Evolutionary conservation across 1,140 invertebrate species (phyloP).

Genomic region (Probaryconus sp.): DNA sequence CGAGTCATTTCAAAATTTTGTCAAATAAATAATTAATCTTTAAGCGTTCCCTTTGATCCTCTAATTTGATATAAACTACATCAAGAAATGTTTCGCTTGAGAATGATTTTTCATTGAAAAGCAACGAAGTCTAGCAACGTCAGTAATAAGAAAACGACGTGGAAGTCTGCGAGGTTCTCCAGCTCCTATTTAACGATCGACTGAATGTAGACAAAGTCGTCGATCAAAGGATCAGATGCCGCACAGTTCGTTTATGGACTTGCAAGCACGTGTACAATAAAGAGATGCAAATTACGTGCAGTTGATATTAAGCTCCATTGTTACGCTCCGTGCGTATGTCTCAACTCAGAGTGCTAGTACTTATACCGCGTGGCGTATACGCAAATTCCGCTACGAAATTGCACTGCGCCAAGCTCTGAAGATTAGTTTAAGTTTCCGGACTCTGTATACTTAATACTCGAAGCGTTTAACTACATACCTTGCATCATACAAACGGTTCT

Average conservation of each 20-base stretch:
- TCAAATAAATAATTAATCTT: too few species aligned
- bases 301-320: slow-evolving; percentile 58
- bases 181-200: slow-evolving; percentile 25
- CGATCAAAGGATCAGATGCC: slow-evolving; percentile 37
- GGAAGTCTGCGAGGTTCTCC: too few species aligned
- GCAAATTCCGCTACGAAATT: slow-evolving; percentile 44
- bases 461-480: slow-evolving; percentile 34
- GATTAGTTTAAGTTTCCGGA: slow-evolving; percentile 56
- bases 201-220: slow-evolving; percentile 39
- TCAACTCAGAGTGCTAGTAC: slow-evolving; percentile 44
- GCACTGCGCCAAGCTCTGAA: slow-evolving; percentile 22
- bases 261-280: slow-evolving; percentile 32
- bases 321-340: slow-evolving; percentile 37
- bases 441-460: slow-evolving; percentile 45
- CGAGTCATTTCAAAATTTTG: too few species aligned
- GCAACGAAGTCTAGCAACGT: too few species aligned
- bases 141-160: too few species aligned
- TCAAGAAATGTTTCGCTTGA: too few species aligned
- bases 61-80: too few species aligned
- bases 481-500: slow-evolving; percentile 26
- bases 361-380: slow-evolving; percentile 23
- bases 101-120: too few species aligned
- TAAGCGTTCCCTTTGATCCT: too few species aligned
- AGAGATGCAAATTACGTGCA: slow-evolving; percentile 55
- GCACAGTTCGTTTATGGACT: slow-evolving; percentile 31